Evolutionary conservation across 2,113 vertebrate species (phyloP).

Genomic region (Psilopogon haemacephalus): DNA sequence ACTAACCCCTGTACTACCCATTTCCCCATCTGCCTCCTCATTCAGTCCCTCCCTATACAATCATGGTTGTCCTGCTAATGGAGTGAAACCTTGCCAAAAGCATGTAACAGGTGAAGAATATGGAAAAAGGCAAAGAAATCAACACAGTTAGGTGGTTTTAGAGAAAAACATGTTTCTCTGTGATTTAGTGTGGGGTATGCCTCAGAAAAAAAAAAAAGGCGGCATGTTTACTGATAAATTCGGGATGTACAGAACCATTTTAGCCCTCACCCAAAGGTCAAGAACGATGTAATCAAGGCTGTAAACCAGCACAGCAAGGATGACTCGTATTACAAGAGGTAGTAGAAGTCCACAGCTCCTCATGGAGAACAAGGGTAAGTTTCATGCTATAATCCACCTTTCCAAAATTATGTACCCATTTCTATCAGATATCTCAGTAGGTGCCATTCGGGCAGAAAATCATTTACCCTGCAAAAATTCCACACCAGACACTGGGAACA

Average conservation of each 20-base stretch:
- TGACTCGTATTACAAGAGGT: not conserved
- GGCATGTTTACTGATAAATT: not conserved
- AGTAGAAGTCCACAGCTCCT: not conserved
- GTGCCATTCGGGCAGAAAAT: not conserved
- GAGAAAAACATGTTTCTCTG: not conserved
- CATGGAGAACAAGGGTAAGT: not conserved
- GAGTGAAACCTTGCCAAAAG: not conserved
- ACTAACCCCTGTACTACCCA: not conserved
- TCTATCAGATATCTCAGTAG: not conserved
- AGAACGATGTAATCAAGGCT: not conserved
- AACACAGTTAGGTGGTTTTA: not conserved
- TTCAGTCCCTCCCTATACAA: not conserved
- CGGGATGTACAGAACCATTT: not conserved
- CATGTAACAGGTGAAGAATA: not conserved
- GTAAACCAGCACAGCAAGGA: not conserved
- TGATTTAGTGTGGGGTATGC: not conserved
- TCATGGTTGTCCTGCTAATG: not conserved
- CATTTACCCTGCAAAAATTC: not conserved
- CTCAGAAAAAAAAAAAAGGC: not conserved
- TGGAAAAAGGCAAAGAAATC: not conserved
- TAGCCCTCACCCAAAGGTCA: not conserved
- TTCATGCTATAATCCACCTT: not conserved
- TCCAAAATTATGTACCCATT: not conserved
- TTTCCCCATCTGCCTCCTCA: fast-evolving
- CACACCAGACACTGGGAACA: not conserved